phyloP scores from a whole-genome alignment of 2,888 invertebrate genomes.

The Tipula lateralis region DNA sequence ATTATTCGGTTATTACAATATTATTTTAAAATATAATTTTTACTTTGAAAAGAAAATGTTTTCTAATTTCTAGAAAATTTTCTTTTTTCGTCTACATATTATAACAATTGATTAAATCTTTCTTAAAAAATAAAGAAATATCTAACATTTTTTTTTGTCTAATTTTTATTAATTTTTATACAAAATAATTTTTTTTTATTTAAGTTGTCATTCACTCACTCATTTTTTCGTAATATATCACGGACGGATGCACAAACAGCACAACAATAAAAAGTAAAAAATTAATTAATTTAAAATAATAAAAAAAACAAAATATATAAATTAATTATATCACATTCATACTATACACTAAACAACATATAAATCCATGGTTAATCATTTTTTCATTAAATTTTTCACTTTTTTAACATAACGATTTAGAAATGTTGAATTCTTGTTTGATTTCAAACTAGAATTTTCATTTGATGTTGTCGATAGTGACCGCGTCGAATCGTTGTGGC shows the following conservation, averaged over 20 bases:
- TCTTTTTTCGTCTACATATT: background rate
- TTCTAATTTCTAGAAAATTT: conserved; percentile 3
- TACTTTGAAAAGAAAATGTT: background rate
- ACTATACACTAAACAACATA: background rate
- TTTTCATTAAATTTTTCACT: conserved; percentile 68
- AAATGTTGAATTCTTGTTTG: conserved; percentile 71
- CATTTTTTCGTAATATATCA: background rate
- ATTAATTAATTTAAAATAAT: background rate
- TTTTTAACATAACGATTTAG: conserved; percentile 81
- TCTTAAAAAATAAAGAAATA: conserved; percentile 3
- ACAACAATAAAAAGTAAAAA: background rate
- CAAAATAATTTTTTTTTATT: too few species aligned
- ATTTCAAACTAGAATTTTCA: conserved; percentile 48
- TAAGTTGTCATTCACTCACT: background rate
- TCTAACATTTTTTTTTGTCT: background rate
- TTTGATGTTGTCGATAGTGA: conserved; percentile 35
- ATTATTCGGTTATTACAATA: background rate
- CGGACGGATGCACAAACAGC: background rate
- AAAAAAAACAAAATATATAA: background rate
- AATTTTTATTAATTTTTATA: background rate
- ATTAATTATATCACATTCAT: background rate
- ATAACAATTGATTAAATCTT: background rate
- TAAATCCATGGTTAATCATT: conserved; percentile 40
- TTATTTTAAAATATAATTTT: background rate
- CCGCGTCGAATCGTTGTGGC: background rate